These are phyloP conservation scores for Triplophysa siluroides DNA, from an alignment of 2,113 vertebrate genomes.

Conservation along the genomic window DNA sequence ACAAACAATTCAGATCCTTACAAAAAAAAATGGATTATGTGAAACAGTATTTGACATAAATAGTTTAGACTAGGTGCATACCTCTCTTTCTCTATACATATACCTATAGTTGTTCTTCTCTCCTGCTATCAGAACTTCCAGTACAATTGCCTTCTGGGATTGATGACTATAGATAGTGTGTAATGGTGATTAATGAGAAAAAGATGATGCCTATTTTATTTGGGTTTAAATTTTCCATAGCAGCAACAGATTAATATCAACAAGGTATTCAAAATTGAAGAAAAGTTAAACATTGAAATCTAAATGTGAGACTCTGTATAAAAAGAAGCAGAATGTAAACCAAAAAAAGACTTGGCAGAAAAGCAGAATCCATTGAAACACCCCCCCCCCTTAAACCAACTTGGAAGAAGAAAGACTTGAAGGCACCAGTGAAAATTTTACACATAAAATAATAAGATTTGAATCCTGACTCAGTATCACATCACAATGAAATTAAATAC, in stretches of 20 bases:
- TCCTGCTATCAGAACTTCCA: neutral
- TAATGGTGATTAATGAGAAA: neutral
- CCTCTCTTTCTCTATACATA: too few relatives aligned
- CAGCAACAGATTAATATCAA: conserved; percentile 10
- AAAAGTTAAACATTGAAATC: conserved; percentile 17
- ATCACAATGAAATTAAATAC: conserved; percentile 1
- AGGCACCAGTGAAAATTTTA: conserved; percentile 58
- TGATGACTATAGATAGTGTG: neutral
- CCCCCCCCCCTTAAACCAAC: conserved; percentile 26
- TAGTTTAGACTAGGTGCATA: too few relatives aligned
- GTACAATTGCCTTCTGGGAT: neutral
- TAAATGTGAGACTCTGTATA: neutral
- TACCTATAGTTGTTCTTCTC: too few relatives aligned
- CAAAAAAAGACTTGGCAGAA: conserved; percentile 3
- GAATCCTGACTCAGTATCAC: neutral
- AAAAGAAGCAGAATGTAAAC: conserved; percentile 7
- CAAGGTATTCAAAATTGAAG: neutral
- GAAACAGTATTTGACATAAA: neutral
- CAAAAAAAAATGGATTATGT: neutral
- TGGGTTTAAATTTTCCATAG: neutral
- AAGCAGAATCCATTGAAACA: conserved; percentile 9
- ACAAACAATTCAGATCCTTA: conserved; percentile 5
- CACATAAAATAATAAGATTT: conserved; percentile 23
- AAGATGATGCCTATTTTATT: neutral
- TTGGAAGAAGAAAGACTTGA: conserved; percentile 47